Base-by-base conservation (phyloP, 2,888 invertebrate species). In the Anagyrus pseudococci region DNA sequence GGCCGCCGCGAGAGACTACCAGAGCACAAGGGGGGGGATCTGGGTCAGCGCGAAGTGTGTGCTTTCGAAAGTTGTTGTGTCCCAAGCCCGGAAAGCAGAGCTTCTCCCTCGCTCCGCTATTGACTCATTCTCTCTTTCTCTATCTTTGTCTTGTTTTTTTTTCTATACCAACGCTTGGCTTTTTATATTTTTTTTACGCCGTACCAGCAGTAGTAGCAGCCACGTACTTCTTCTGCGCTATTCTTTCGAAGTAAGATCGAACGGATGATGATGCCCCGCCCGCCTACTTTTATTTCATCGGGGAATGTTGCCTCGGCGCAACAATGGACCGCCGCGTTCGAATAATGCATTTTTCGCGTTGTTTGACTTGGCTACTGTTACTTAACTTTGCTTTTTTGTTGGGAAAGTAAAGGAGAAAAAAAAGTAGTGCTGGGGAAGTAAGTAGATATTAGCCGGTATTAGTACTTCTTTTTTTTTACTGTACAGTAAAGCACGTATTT, bases 41-140 rank as follows among this genome's bases (percentile, higher is more conserved):
- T 55, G 58, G 63, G 58, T 63, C 63, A 58, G 26, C 43, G 19
- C 44, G 37, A 49, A 58, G 62, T n/a, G n/a, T n/a, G n/a, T 58
- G 62, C 57, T 53, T 62, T 33, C 37, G 25, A 57, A 54, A 37
- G 43, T 52, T 10, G n/a, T 53, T n/a, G 37, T 22, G 40, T 48
- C 17, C 29, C 25, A 6, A 25, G 22, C 13, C 33, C 47, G 43
- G 58, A 62, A 54, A 58, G 53, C 54, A 37, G 43, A 20, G 46
- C 40, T 8, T 44, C 13, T 1, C 17, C 4, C 26, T 2, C 23
- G 20, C 25, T 44, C 33, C 19, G 46, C 46, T 20, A 58, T 59
- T 52, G 58, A 52, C 33, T 59, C 43, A 1, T 22, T 43, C 13
- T 22, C 26, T 22, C 20, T 1, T 33, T 47, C 23, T 8, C 47